Conservation (phyloP, 2,888 invertebrate species). For the Peribatodes rhomboidaria region DNA sequence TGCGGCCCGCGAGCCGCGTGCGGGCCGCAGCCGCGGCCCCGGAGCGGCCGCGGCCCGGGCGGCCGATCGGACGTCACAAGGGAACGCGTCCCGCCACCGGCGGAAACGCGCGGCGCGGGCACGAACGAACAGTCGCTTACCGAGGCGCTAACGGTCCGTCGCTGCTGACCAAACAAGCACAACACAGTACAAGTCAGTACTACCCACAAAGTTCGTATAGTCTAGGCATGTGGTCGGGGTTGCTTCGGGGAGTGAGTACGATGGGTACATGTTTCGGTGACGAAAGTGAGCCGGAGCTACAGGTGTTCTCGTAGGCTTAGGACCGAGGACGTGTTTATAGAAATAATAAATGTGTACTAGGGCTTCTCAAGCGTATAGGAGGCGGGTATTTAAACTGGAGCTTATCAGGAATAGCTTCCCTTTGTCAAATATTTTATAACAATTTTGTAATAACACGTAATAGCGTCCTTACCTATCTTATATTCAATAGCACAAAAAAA, state of each 20-base stretch:
- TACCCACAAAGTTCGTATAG: constrained; percentile 76
- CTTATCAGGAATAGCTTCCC: constrained; percentile 4
- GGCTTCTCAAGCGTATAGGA: constrained; percentile 29
- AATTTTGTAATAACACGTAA: neutral
- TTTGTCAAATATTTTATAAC: constrained; percentile 5
- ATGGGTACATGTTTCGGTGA: constrained; percentile 55
- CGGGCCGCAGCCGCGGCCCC: constrained; percentile 34
- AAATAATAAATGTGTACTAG: constrained; percentile 47
- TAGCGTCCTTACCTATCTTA: constrained; percentile 25
- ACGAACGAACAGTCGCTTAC: constrained; percentile 80
- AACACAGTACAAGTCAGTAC: constrained; percentile 84
- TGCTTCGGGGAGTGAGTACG: constrained; percentile 57
- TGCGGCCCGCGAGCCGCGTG: constrained; percentile 37
- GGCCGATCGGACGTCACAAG: constrained; percentile 83
- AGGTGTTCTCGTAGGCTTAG: constrained; percentile 53
- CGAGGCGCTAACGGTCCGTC: constrained; percentile 85
- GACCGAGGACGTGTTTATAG: constrained; percentile 47
- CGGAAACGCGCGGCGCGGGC: constrained; percentile 73
- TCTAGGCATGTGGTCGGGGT: constrained; percentile 61
- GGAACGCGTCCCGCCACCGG: constrained; percentile 64
- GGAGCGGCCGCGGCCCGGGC: constrained; percentile 52
- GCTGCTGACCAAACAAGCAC: constrained; percentile 86
- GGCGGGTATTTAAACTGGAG: constrained; percentile 12
- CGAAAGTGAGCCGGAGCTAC: constrained; percentile 54
- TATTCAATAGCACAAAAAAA: constrained; percentile 18